A percentile compares a stretch with the other conserved stretches of the same genome.
phyloP scores from a whole-genome alignment of 2,888 invertebrate species.

The Philopedon plagiatum region DNA sequence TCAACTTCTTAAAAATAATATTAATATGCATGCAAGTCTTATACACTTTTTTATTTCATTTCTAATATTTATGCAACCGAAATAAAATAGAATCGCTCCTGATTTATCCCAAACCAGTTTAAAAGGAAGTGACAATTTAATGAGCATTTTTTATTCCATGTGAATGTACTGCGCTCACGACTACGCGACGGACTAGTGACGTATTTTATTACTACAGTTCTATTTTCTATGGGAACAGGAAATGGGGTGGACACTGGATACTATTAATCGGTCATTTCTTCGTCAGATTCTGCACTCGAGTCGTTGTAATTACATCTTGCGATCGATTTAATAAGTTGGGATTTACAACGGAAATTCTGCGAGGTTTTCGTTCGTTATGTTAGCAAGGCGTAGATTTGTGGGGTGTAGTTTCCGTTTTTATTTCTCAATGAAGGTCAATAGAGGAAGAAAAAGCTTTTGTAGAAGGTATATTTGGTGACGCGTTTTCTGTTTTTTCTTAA shows the following conservation, averaged over 20 bases:
- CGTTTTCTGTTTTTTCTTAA: too few relatives aligned
- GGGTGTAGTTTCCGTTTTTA: too few relatives aligned
- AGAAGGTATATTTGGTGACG: too few relatives aligned
- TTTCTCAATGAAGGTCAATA: too few relatives aligned
- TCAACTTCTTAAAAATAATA: too few relatives aligned
- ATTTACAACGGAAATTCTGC: conserved; percentile 7
- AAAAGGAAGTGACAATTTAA: conserved; percentile 37
- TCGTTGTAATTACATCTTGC: conserved; percentile 17
- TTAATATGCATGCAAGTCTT: too few relatives aligned
- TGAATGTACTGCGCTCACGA: conserved; percentile 21
- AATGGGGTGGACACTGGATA: conserved; percentile 44
- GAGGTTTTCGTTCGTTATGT: conserved; percentile 1
- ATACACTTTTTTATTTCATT: too few relatives aligned
- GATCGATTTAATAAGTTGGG: neutral
- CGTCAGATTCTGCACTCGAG: neutral
- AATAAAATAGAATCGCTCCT: conserved; percentile 10
- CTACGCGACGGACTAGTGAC: neutral
- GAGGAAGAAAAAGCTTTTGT: too few relatives aligned
- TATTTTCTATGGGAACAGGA: conserved; percentile 39
- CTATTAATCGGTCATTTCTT: conserved; percentile 22
- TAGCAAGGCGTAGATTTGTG: too few relatives aligned
- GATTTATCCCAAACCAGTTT: conserved; percentile 33
- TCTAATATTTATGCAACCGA: neutral
- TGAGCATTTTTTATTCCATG: conserved; percentile 22
- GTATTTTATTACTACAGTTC: conserved; percentile 9